A percentile compares a stretch with the other conserved stretches of the same genome.
Conservation (phyloP, 2,888 invertebrate species). For the Melieria picta region DNA sequence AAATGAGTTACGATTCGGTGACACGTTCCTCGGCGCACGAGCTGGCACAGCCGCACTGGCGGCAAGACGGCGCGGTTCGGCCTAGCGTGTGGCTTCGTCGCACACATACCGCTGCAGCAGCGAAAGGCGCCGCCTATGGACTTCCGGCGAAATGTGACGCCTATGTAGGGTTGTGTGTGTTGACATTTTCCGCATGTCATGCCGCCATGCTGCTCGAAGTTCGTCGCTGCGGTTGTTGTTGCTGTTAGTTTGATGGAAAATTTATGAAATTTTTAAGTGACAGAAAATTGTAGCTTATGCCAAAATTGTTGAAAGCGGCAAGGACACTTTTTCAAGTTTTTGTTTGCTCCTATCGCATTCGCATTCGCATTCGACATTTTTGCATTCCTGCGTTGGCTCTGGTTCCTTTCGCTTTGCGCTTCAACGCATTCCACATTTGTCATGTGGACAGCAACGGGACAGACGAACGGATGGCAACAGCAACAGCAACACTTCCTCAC, state of each 20-base stretch:
- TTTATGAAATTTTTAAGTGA: slow-evolving; percentile 29
- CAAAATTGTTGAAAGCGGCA: not conserved
- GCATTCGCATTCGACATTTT: not conserved
- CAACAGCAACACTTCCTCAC: not conserved
- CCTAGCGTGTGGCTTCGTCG: no score
- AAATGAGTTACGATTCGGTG: slow-evolving; percentile 33
- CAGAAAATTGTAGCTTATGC: slow-evolving; percentile 19
- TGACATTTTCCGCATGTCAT: no score
- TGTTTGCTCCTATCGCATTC: not conserved
- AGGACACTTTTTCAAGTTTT: not conserved
- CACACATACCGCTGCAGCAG: no score
- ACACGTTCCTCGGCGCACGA: slow-evolving; percentile 4
- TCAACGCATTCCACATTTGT: not conserved
- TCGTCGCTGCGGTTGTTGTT: no score
- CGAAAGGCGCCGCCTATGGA: no score
- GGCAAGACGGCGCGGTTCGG: not conserved
- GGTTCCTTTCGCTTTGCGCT: not conserved
- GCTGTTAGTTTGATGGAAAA: slow-evolving; percentile 12
- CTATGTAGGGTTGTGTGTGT: no score
- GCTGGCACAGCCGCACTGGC: not conserved
- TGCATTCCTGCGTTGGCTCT: not conserved
- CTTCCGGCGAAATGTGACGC: no score
- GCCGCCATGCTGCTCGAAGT: no score
- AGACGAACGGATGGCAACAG: not conserved
- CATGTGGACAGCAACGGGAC: not conserved